Percentiles rank a stretch among this genome's conserved stretches.
Evolutionary conservation across 2,113 vertebrate genomes (phyloP).

Genomic region (Ahaetulla prasina): DNA sequence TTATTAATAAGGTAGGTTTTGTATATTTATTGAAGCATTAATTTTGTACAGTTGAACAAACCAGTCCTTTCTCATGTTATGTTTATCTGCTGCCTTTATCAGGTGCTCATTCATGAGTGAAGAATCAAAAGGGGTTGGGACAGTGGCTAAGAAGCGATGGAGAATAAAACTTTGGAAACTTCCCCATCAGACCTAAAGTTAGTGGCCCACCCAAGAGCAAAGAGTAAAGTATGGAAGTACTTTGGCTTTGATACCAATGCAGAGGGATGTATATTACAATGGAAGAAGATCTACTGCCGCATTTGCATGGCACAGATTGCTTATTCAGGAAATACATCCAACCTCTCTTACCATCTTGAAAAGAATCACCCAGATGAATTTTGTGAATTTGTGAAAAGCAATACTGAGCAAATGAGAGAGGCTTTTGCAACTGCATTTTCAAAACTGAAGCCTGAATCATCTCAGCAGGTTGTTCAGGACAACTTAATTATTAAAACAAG

Average conservation of each 20-base stretch:
- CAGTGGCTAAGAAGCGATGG: conserved; percentile 75
- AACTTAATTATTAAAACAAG: conserved; percentile 62
- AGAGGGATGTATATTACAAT: conserved; percentile 85
- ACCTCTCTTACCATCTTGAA: conserved; percentile 87
- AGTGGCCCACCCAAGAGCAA: conserved; percentile 86
- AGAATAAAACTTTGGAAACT: conserved; percentile 74
- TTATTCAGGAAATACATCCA: conserved; percentile 89
- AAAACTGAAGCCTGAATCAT: conserved; percentile 74
- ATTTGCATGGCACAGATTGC: conserved; percentile 88
- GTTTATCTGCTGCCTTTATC: conserved; percentile 81
- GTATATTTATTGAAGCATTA: conserved; percentile 38
- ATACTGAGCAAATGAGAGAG: conserved; percentile 83
- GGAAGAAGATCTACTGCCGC: conserved; percentile 87
- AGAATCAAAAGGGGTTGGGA: conserved; percentile 67
- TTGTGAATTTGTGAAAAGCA: conserved; percentile 83
- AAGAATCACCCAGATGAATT: conserved; percentile 85
- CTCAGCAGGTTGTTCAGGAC: conserved; percentile 68
- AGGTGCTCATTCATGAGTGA: conserved; percentile 80
- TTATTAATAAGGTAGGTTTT: conserved; percentile 52
- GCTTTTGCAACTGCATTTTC: conserved; percentile 78
- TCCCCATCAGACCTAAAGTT: conserved; percentile 80
- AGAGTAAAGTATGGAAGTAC: conserved; percentile 93
- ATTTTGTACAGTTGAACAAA: conserved; percentile 60
- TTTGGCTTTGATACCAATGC: conserved; percentile 89
- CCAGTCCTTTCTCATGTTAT: conserved; percentile 68